Evolutionary conservation across 2,888 invertebrate genomes (phyloP).

Genomic region (Cryptops parisi): DNA sequence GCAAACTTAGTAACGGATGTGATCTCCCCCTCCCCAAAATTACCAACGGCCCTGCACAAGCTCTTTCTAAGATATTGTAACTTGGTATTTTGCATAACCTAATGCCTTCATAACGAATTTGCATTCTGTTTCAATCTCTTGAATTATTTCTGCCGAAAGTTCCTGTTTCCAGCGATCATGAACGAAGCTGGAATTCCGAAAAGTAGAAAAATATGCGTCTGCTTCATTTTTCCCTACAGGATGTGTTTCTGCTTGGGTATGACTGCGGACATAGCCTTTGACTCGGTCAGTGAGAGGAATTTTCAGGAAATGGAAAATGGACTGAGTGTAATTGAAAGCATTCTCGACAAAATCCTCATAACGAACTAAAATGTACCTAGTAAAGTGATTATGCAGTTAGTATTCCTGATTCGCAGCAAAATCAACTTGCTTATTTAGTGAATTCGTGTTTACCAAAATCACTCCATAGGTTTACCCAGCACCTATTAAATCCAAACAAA

Average conservation of each 20-base stretch:
- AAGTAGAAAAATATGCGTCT: slow-evolving; percentile 11
- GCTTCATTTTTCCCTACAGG: background rate
- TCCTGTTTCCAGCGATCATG: slow-evolving; percentile 8
- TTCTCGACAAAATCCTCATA: slow-evolving; percentile 13
- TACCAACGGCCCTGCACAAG: no score
- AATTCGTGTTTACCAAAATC: no score
- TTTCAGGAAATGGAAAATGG: slow-evolving; percentile 3
- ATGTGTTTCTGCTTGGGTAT: slow-evolving; percentile 13
- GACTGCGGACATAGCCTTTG: slow-evolving; percentile 8
- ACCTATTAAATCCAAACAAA: no score
- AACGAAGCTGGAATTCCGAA: slow-evolving; percentile 13
- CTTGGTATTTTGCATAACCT: slow-evolving; percentile 5
- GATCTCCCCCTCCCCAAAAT: no score
- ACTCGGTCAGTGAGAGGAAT: background rate
- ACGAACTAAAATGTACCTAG: slow-evolving; percentile 9
- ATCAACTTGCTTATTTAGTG: no score
- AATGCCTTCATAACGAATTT: slow-evolving; percentile 3
- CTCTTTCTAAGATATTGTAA: no score
- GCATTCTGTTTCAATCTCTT: slow-evolving; percentile 10
- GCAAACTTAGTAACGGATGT: no score
- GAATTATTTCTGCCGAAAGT: background rate
- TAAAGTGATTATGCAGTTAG: slow-evolving; percentile 1
- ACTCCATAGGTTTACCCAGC: no score
- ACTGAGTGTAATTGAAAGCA: background rate
- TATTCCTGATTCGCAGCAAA: background rate